Conservation (phyloP, 2,888 invertebrate genomes). For the Drosophila mercatorum region DNA sequence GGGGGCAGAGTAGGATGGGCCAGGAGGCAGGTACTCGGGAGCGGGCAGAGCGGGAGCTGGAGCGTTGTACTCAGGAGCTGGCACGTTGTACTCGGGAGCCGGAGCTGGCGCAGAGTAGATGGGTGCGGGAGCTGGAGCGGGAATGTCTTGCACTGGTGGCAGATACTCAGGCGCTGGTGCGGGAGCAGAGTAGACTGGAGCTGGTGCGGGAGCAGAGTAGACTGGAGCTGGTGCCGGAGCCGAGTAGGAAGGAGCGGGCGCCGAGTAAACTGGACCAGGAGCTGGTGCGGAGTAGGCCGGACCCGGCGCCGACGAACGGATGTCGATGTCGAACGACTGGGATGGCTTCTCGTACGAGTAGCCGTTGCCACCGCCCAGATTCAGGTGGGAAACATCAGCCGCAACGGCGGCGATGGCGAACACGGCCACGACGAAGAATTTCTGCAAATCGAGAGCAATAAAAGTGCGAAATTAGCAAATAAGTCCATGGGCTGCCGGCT, state of each 20-base stretch:
- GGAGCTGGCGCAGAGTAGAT: conserved; percentile 28
- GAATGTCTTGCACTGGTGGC: conserved; percentile 17
- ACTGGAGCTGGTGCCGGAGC: conserved; percentile 20
- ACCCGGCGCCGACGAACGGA: conserved; percentile 43
- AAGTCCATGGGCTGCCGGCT: conserved; percentile 20
- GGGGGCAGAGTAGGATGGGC: neutral
- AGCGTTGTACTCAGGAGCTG: conserved; percentile 25
- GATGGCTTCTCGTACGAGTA: conserved; percentile 67
- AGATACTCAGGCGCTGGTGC: conserved; percentile 41
- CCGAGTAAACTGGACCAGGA: conserved; percentile 15
- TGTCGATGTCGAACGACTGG: conserved; percentile 61
- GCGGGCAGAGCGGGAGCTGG: conserved; percentile 43
- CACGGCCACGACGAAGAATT: conserved; percentile 72
- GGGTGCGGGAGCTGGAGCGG: conserved; percentile 32
- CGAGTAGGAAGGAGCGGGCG: conserved; percentile 9
- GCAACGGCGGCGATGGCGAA: conserved; percentile 68
- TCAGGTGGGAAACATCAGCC: conserved; percentile 72
- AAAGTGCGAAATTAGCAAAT: conserved; percentile 18
- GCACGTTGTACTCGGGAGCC: conserved; percentile 32
- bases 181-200: conserved; percentile 30
- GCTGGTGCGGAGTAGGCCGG: conserved; percentile 24
- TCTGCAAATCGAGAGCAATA: conserved; percentile 42
- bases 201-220: conserved; percentile 40
- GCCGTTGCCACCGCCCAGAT: conserved; percentile 65
- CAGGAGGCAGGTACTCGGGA: conserved; percentile 44